Evolutionary conservation across 1,140 invertebrate species (phyloP), one percentile per base, ranked within the genome.

Genomic region (Carcinoscorpius rotundicauda): DNA sequence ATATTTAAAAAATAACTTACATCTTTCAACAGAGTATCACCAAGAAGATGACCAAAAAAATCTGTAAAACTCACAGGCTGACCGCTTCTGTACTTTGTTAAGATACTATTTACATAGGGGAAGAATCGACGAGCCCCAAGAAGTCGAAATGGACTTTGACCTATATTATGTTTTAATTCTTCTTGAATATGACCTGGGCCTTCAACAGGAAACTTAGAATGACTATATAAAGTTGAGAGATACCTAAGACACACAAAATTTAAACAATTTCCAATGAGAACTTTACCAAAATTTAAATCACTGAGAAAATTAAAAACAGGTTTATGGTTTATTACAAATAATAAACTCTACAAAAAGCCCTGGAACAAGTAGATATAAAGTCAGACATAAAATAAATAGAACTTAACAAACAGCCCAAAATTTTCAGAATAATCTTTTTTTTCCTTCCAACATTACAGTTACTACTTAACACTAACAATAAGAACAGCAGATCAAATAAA

Each of bases 21-120:
- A 60, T 72, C 74, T 71, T 74, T 76, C 0, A 81, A 64, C 6
- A 81, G 69, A 6, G 77, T 78, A 69, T 80, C 78, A 58, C 79
- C 79, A 10, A 81, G 73, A 59, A 80, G 71, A 66, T 78, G 75
- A 9, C 79, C 79, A 70, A 80, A 81, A 61, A 80, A 78, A 69
- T 81, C 79, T 1, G 79, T 81, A 66, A 80, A 80, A 64, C 76
- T 78, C 51, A 81, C 74, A 50, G 78, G 79, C 59, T 80, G 79
- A 3, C 79, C 79, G 53, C 71, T 70, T 52, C 70, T 71, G 48
- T 75, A 70, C 70, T 81, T 80, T 61, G 70, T 64, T 49, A 77
- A 65, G 52, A 81, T 77, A 53, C 71, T 71, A 5, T 73, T 72
- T 49, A 77, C 64, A 64, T 80, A 80, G 10, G 73, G 69, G 63